A percentile compares a stretch with the other conserved stretches of the same genome.
phyloP scores from a whole-genome alignment of 2,797 vertebrate species.

The Sebastes oblongus region DNA sequence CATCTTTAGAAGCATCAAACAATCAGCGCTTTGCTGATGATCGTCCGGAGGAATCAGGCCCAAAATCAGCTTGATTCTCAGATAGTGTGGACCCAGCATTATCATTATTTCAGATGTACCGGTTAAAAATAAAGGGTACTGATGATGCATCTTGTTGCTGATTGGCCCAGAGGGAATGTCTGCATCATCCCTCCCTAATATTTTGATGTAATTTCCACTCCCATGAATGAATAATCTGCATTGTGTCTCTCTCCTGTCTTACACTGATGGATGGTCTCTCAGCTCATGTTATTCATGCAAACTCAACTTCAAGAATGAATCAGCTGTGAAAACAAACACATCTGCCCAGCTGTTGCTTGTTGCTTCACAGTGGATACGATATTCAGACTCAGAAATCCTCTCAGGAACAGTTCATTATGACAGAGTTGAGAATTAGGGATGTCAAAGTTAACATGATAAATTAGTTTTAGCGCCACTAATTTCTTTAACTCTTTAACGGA shows the following conservation, averaged over 20 bases:
- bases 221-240: constrained; percentile 19
- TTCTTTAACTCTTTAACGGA: too few species aligned
- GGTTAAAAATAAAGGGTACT: too few species aligned
- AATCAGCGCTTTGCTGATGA: too few species aligned
- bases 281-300: constrained; percentile 14
- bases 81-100: too few species aligned
- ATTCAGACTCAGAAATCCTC: background rate
- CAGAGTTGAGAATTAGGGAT: background rate
- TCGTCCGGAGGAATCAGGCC: too few species aligned
- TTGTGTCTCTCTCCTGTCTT: background rate
- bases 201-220: constrained; percentile 24
- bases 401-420: background rate
- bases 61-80: too few species aligned
- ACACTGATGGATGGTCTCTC: constrained; percentile 1
- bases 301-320: constrained; percentile 16
- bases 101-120: too few species aligned
- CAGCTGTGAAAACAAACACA: constrained; percentile 42
- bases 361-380: background rate
- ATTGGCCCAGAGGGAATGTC: background rate
- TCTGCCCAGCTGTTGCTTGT: constrained; percentile 50
- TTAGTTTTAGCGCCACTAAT: too few species aligned
- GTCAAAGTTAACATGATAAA: too few species aligned
- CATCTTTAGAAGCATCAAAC: too few species aligned
- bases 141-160: background rate
- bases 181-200: constrained; percentile 7